Percentiles rank a stretch among this genome's conserved stretches.
Conservation (phyloP, 2,888 invertebrate species). For the Temnothorax unifasciatus region DNA sequence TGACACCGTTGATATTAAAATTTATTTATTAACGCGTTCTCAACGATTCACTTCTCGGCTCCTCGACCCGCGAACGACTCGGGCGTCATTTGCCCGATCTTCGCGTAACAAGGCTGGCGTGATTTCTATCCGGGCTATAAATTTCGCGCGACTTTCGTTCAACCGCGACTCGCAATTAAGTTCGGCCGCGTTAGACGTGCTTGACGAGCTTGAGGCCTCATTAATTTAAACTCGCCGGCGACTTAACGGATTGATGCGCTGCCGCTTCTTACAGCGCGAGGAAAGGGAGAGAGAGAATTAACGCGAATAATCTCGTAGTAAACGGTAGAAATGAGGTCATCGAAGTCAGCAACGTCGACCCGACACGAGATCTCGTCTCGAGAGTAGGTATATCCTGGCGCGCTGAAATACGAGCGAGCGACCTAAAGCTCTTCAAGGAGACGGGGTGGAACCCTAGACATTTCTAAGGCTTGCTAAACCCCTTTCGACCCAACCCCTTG, state of each 20-base stretch:
- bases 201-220: slow-evolving; percentile 12
- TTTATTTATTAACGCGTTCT: neutral
- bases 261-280: neutral
- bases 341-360: neutral
- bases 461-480: slow-evolving; percentile 33
- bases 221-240: slow-evolving; percentile 45
- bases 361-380: slow-evolving; percentile 18
- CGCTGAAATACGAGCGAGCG: slow-evolving; percentile 43
- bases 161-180: slow-evolving; percentile 31
- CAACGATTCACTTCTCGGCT: neutral
- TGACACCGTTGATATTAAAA: neutral
- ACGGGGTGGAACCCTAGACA: neutral
- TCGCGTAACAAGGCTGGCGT: neutral
- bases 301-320: slow-evolving; percentile 31
- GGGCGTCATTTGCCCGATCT: neutral
- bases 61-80: neutral
- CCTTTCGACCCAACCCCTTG: neutral
- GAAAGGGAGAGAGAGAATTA: slow-evolving; percentile 13
- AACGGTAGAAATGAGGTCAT: slow-evolving; percentile 27
- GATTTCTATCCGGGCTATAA: neutral
- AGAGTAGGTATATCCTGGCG: slow-evolving; percentile 11
- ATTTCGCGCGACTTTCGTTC: slow-evolving; percentile 13
- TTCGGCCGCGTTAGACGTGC: neutral
- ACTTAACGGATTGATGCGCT: slow-evolving; percentile 15
- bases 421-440: slow-evolving; percentile 21